Evolutionary conservation across 2,888 invertebrate species (phyloP).

Genomic region (Drosophila kokeensis): DNA sequence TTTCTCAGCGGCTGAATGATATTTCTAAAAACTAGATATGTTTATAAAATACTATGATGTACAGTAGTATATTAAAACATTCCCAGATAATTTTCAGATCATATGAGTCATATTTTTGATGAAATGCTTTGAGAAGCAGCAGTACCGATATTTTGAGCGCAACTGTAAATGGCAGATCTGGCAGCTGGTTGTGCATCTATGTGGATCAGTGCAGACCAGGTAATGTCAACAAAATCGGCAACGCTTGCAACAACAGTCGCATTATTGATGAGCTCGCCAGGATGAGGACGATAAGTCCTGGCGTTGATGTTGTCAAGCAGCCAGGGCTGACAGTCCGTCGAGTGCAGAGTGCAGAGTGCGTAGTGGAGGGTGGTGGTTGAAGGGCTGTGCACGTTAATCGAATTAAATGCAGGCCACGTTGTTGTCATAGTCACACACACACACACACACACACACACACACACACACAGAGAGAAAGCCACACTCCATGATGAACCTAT

Average conservation of each 20-base stretch:
- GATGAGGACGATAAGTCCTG: conserved; percentile 8
- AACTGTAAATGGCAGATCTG: conserved; percentile 2
- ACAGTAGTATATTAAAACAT: background rate
- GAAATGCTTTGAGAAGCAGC: background rate
- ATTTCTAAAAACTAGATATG: background rate
- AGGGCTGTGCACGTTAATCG: conserved; percentile 49
- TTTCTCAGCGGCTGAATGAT: background rate
- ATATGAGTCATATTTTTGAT: background rate
- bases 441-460: background rate
- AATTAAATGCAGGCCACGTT: conserved; percentile 63
- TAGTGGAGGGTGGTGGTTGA: background rate
- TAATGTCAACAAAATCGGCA: conserved; percentile 17
- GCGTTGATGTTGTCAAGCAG: background rate
- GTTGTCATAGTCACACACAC: conserved; percentile 27
- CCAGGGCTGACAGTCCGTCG: conserved; percentile 1
- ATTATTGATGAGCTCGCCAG: conserved; percentile 56
- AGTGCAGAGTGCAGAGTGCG: background rate
- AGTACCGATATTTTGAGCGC: background rate
- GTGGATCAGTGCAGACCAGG: conserved; percentile 13
- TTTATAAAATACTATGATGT: background rate
- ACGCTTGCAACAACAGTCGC: conserved; percentile 39
- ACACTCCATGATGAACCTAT: conserved; percentile 8
- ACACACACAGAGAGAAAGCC: background rate
- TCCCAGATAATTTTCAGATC: background rate
- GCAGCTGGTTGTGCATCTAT: background rate